Conservation (phyloP, 2,797 vertebrate genomes). For the Meriones psammophilus region DNA sequence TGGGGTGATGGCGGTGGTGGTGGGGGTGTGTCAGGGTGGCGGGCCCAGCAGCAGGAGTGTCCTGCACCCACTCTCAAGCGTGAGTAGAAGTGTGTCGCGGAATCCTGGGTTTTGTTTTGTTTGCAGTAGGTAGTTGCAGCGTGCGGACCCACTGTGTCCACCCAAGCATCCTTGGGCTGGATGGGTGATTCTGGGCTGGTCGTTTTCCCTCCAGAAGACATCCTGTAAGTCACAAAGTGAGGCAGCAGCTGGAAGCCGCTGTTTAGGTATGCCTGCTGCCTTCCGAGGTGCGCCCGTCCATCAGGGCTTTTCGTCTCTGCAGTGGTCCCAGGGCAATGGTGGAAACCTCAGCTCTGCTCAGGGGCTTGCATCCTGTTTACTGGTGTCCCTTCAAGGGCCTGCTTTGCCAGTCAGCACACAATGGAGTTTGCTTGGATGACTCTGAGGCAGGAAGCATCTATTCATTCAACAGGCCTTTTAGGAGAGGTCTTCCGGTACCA, state of each 20-base stretch:
- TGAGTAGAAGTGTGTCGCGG: background rate
- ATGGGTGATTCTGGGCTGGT: background rate
- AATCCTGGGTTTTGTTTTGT: background rate
- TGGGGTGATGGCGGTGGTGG: background rate
- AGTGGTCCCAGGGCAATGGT: background rate
- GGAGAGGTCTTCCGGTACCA: background rate
- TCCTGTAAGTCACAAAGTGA: background rate
- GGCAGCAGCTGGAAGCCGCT: accelerated
- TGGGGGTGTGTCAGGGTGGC: background rate
- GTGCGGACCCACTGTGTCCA: background rate
- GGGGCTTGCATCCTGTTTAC: background rate
- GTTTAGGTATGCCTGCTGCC: background rate
- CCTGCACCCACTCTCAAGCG: background rate
- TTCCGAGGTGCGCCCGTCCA: background rate
- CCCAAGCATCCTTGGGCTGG: background rate
- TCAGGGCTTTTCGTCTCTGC: background rate
- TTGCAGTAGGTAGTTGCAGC: background rate
- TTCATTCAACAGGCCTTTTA: background rate
- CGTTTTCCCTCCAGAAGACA: background rate
- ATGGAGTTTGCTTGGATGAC: background rate
- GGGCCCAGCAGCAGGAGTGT: background rate
- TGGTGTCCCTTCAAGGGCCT: background rate
- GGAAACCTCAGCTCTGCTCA: background rate
- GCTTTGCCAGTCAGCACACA: background rate
- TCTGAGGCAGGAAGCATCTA: background rate